Evolutionary conservation across 2,113 vertebrate species (phyloP), one percentile per base, ranked within the genome.

Genomic region (Hypocryptadius cinnamomeus): DNA sequence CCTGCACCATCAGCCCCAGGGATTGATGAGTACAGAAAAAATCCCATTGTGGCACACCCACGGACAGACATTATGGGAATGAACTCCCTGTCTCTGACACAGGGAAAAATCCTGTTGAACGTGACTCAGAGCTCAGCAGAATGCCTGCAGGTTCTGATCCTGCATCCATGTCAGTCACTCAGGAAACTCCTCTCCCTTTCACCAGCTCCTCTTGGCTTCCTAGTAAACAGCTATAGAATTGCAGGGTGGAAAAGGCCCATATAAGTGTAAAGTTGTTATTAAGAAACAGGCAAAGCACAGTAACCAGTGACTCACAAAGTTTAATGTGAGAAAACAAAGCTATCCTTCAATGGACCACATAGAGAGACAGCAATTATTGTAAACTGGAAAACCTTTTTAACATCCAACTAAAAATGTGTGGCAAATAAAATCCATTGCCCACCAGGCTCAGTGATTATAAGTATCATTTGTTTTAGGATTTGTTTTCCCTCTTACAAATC

Each of bases 271-370:
- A 80, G 77, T 66, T 74, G 40, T 68, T 94, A 69, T 91, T 93
- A 92, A 92, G 95, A 93, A 95, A 85, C 23, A 87, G 40, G 66
- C 53, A 82, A 85, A 89, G 70, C 84, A 79, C 57, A 87, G 63
- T 61, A 85, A 81, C 65, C 44, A 48, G 61, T 79, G 86, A 95
- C 40, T 95, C 84, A 93, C 77, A 13, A 78, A 76, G 40, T 85
- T 81, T 87, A 90, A 84, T 72, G 31, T 35, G 61, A 89, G 84
- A 64, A 93, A 94, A 87, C 89, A 95, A 95, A 96, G 79, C 90
- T 89, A 14, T 92, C 69, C 45, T 93, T 93, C 94, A 92, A 71
- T 82, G 76, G 88, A 84, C 92, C 92, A 71, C 88, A 80, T 56
- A 56, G 79, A 77, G 88, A 83, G 42, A 85, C 39, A 59, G 79